phyloP scores from a whole-genome alignment of 1,140 invertebrate species.

The Medauroidea extradentata region DNA sequence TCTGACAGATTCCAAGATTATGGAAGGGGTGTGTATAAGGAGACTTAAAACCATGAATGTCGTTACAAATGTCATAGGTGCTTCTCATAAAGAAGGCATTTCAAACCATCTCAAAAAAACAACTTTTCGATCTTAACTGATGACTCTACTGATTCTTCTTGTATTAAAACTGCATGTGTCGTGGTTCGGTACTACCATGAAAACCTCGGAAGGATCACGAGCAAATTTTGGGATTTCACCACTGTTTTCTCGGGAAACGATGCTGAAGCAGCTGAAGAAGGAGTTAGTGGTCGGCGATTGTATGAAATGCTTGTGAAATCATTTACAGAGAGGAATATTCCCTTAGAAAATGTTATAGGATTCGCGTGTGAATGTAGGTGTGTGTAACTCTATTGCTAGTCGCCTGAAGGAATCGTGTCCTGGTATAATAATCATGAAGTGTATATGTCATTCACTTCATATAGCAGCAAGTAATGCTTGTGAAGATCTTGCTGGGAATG shows the following conservation, averaged over 20 bases:
- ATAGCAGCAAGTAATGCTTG: constrained; percentile 38
- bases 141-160: constrained; percentile 26
- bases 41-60: constrained; percentile 10
- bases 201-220: constrained; percentile 6
- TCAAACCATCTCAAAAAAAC: constrained; percentile 11
- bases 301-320: constrained; percentile 23
- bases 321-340: constrained; percentile 21
- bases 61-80: constrained; percentile 15
- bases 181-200: constrained; percentile 26
- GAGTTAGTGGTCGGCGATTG: constrained; percentile 28
- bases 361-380: constrained; percentile 37
- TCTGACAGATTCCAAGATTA: constrained; percentile 12
- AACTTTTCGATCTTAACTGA: constrained; percentile 36
- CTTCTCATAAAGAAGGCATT: constrained; percentile 17
- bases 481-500: constrained; percentile 28
- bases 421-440: constrained; percentile 33
- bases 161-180: constrained; percentile 26
- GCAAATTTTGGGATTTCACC: constrained; percentile 15
- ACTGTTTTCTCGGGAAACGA: constrained; percentile 28
- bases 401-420: constrained; percentile 31
- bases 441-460: constrained; percentile 38
- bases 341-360: constrained; percentile 41
- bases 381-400: constrained; percentile 32
- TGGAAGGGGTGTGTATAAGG: background rate
- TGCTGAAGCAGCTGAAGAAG: constrained; percentile 28